phyloP scores from a whole-genome alignment of 2,113 vertebrate genomes.

The Microcebus lehilahytsara region DNA sequence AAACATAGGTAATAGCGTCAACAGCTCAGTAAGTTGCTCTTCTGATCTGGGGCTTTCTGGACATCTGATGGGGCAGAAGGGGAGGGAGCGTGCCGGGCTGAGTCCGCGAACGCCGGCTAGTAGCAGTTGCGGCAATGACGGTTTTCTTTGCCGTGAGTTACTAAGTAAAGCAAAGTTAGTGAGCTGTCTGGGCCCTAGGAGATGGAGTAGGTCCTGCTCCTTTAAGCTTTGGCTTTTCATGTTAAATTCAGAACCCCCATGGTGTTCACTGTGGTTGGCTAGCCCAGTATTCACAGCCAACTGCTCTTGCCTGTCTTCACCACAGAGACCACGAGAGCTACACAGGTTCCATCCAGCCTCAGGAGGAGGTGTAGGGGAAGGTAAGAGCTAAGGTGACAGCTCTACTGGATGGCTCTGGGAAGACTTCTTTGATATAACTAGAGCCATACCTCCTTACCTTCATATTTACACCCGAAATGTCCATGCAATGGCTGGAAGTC shows the following conservation, averaged over 20 bases:
- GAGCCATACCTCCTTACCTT: background rate
- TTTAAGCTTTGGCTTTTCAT: background rate
- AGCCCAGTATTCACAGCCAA: background rate
- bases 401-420: background rate
- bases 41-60: background rate
- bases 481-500: background rate
- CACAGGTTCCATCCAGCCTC: background rate
- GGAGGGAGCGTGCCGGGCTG: background rate
- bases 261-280: background rate
- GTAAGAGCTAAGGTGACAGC: background rate
- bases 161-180: too few relatives aligned
- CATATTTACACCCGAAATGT: background rate
- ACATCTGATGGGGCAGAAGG: background rate
- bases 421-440: background rate
- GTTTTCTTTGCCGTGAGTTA: background rate
- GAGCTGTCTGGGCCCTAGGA: background rate
- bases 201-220: background rate
- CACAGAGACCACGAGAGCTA: background rate
- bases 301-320: background rate
- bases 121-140: background rate
- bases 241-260: background rate
- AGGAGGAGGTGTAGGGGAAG: background rate
- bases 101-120: background rate
- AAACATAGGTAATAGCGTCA: background rate
- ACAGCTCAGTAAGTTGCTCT: background rate